Evolutionary conservation across 2,113 vertebrate species (phyloP), one percentile per base, ranked within the genome.

Genomic region (Saguinus imperator): DNA sequence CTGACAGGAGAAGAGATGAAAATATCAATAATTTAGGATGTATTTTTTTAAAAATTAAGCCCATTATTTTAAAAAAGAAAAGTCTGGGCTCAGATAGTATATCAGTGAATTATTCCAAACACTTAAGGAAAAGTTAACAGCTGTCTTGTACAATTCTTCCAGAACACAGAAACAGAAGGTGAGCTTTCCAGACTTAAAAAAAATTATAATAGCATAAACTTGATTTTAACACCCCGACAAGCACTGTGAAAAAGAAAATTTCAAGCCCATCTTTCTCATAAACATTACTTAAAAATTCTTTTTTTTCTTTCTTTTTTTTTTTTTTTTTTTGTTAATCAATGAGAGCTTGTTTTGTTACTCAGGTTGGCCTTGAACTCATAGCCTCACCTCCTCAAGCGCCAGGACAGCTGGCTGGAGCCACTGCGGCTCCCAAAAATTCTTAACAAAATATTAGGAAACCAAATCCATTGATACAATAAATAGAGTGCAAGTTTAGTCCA

Each of bases 41-140:
- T 64, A 77, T 18, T 18, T n/a, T 55, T 55, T 45, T 29, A 20
- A 64, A 72, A 83, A 32, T 11, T 58, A 23, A 91, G 85, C 16
- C 32, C 32, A 73, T 83, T 72, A 87, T 83, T 82, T 23, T 79
- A 87, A 89, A 73, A 80, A 87, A 87, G 50, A 83, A 93, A 95
- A 97, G 16, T 32, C 27, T n/a, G 79, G 21, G 40, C 4, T 7
- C 48, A 91, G 45, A 61, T 6, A 91, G 79, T 48, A 84, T 52
- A 32, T 40, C n/a, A 88, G 55, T 76, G 72, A 37, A 66, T 75
- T 88, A 57, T 85, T 75, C 45, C 72, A 84, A 55, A 87, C 13
- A 75, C 32, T 73, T 48, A 92, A 68, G 45, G 64, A 77, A 94
- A 89, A 91, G 75, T 84, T 58, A 80, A 48, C 32, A 11, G 35